Base-by-base conservation (phyloP, 2,113 vertebrate species). In the Nerophis ophidion region DNA sequence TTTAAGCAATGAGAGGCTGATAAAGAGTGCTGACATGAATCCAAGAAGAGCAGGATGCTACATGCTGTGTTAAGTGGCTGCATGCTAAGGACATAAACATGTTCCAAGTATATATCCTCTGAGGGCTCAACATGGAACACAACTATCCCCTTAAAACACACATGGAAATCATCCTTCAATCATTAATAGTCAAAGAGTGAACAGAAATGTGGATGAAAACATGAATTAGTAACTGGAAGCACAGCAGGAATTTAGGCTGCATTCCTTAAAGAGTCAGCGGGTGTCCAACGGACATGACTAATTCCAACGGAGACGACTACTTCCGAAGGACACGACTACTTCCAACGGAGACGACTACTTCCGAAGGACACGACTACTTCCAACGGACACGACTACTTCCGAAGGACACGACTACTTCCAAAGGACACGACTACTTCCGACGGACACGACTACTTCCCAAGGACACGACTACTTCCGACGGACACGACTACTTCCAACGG, bases 161-260 rank as follows among this genome's bases (percentile, higher is more conserved):
- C 63, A 58, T 65, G 17, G 56, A 58, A 69, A 61, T 17, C 17
- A 8, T 46, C 35, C 8, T 47, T 75, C 33, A 80, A 76, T 73
- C 60, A 67, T 71, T 62, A 9, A 79, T 46, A 4, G 12, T 49
- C 36, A 72, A 63, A 44, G 26, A 62, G 19, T 33, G 13, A 44
- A 55, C 45, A 71, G 65, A 72, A 57, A 63, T 40, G 26, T 47
- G 69, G 66, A 61, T 16, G 57, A 8, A 17, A 8, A 17, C 58
- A 80, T 81, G 63, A 79, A 79, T 70, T 67, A 79, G 57, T 79
- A 68, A 84, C 56, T 60, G 47, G 48, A 57, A 68, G 62, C 51
- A 3, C 63, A 74, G 68, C 66, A 81, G 71, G 63, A 75, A 68
- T 76, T 65, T 11, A 16, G 70, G 60, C 12, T 45, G 47, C 40